These are phyloP conservation scores for Chrysolina haemoptera DNA, from an alignment of 2,888 invertebrate genomes.

Conservation along the genomic window DNA sequence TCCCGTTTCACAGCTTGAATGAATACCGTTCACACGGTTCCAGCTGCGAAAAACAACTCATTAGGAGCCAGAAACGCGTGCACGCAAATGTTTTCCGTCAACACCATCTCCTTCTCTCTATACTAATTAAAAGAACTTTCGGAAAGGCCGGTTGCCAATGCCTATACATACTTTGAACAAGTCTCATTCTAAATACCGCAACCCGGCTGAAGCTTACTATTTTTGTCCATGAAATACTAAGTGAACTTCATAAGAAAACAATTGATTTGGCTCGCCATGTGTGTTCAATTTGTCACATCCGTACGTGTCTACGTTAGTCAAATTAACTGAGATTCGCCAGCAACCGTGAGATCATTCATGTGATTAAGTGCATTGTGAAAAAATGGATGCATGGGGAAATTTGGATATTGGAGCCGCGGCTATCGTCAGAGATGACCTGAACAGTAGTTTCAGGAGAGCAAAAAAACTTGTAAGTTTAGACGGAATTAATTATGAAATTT, in stretches of 20 bases:
- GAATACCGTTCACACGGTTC: neutral
- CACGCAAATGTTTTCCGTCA: constrained; percentile 7
- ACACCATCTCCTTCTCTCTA: constrained; percentile 30
- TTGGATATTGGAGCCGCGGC: constrained; percentile 73
- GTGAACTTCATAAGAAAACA: constrained; percentile 23
- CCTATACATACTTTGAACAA: constrained; percentile 51
- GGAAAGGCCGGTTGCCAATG: constrained; percentile 44
- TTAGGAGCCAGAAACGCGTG: neutral
- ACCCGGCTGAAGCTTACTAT: constrained; percentile 51
- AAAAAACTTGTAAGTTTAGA: constrained; percentile 63
- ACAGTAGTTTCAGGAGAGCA: constrained; percentile 69
- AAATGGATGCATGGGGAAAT: constrained; percentile 83
- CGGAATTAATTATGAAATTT: too few relatives aligned
- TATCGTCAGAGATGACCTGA: constrained; percentile 79
- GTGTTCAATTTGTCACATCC: constrained; percentile 18
- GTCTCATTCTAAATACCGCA: constrained; percentile 43
- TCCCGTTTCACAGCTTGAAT: too few relatives aligned
- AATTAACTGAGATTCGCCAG: neutral
- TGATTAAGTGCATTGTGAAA: constrained; percentile 25
- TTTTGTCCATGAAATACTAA: constrained; percentile 45
- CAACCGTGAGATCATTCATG: constrained; percentile 7
- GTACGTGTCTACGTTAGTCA: neutral
- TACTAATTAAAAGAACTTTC: constrained; percentile 52
- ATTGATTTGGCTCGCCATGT: constrained; percentile 25
- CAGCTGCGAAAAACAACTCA: constrained; percentile 7